Evolutionary conservation across 2,888 invertebrate genomes (phyloP), one percentile per base, ranked within the genome.

Genomic region (Cephonodes hylas): DNA sequence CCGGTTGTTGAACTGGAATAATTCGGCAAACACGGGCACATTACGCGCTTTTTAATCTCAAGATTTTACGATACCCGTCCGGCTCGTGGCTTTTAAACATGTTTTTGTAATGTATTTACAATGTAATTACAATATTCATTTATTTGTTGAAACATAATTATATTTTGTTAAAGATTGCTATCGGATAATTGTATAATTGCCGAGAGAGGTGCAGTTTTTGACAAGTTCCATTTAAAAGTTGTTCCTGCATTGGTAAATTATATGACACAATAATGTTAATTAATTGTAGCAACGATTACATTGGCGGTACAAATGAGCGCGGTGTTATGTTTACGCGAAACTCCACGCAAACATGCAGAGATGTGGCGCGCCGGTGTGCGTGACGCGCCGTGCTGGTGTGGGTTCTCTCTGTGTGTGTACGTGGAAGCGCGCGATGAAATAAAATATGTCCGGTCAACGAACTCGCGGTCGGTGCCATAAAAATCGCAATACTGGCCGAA

Each of bases 361-460:
- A 83, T 81, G 76, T 71, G 66, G 57, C 66, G 73, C 66, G 68
- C 62, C 64, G 67, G 91, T 88, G 86, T 86, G 89, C 80, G 87
- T 84, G 83, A 75, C 74, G 69, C 75, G 68, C 75, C 72, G 70
- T 71, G 67, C 71, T 73, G 77, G 83, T 84, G 88, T 84, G 88
- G 82, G 87, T 79, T 84, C 79, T 76, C 79, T 81, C 73, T 83
- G 86, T 89, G 89, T 88, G 89, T 87, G 90, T 85, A 88, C 89
- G 87, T 91, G 90, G 90, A 91, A 90, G 90, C 87, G 91, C 90
- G 91, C 91, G 92, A 91, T 92, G 89, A 91, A 92, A 92, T 92
- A 92, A 92, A 92, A 91, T 91, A 91, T 91, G 92, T 91, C 89
- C 91, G 92, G 91, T 90, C 92, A 90, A 87, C 81, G 92, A 92